A percentile compares a stretch with the other conserved stretches of the same genome.
These are phyloP conservation scores for Polyploca ridens DNA, from an alignment of 2,888 invertebrate species.

Conservation along the genomic window DNA sequence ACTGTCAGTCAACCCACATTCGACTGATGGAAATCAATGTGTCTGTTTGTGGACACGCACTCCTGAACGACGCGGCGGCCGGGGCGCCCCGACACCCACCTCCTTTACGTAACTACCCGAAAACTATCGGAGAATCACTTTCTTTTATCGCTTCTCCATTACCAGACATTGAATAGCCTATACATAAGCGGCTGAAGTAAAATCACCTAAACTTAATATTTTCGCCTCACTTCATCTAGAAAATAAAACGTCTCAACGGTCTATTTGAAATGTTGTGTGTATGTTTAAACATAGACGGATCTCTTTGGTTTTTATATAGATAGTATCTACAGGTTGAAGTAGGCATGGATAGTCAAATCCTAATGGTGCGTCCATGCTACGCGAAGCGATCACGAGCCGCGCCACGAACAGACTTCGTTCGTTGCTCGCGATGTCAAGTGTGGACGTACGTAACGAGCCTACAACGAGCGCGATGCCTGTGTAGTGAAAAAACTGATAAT, in stretches of 20 bases:
- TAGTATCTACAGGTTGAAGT: no score
- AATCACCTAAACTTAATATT: neutral
- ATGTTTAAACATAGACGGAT: no score
- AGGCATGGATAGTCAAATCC: no score
- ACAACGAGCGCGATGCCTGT: no score
- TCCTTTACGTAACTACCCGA: conserved; percentile 2
- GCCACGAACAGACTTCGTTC: no score
- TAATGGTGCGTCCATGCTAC: no score
- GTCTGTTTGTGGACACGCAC: conserved; percentile 17
- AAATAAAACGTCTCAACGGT: neutral
- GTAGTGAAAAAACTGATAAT: no score
- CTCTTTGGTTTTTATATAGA: no score
- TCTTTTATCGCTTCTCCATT: conserved; percentile 1
- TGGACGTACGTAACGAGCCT: no score
- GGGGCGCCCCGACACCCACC: neutral
- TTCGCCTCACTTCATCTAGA: neutral
- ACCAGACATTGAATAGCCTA: neutral
- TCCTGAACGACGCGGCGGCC: neutral
- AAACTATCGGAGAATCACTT: conserved; percentile 10
- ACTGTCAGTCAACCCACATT: conserved; percentile 24
- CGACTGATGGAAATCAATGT: conserved; percentile 35
- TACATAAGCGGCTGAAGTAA: neutral
- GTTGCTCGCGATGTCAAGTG: no score
- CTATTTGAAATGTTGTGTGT: no score
- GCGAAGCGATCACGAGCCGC: no score